Percentiles rank a stretch among this genome's conserved stretches.
Conservation (phyloP, 2,113 vertebrate genomes). For the Stigmatopora argus region DNA sequence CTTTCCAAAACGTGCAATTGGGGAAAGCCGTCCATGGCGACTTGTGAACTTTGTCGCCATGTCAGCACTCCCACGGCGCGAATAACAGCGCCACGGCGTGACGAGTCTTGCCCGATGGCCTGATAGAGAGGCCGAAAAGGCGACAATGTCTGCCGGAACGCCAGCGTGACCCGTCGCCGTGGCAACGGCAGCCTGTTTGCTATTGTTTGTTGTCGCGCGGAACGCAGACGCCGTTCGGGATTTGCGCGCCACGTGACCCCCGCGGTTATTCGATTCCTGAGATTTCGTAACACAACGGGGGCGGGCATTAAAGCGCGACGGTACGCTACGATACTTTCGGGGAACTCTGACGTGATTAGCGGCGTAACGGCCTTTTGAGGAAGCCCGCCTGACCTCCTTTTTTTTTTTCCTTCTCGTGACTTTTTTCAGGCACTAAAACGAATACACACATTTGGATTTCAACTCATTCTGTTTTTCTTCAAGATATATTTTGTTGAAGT, state of each 20-base stretch:
- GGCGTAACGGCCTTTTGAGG: not conserved
- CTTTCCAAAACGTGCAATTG: too few relatives aligned
- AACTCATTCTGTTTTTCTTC: too few relatives aligned
- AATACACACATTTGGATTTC: too few relatives aligned
- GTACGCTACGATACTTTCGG: not conserved
- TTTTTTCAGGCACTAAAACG: not conserved
- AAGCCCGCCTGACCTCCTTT: not conserved
- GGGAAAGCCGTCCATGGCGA: too few relatives aligned
- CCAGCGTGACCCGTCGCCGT: slow-evolving; percentile 44
- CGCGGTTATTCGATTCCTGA: not conserved
- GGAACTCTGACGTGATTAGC: slow-evolving; percentile 15
- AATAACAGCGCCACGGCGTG: slow-evolving; percentile 13
- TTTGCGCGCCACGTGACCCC: not conserved
- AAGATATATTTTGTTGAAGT: too few relatives aligned
- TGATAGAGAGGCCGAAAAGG: slow-evolving; percentile 23
- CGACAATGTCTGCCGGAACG: slow-evolving; percentile 41
- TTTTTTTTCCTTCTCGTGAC: not conserved
- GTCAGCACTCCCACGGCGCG: not conserved
- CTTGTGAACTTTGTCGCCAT: too few relatives aligned
- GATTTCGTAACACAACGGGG: not conserved
- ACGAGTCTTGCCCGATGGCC: slow-evolving; percentile 38
- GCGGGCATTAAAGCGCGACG: not conserved
- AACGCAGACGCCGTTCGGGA: slow-evolving; percentile 32
- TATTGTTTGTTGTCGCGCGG: slow-evolving; percentile 51
- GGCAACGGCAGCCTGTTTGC: slow-evolving; percentile 59